Conservation (phyloP, 2,113 vertebrate species). For the Chlorodrepanis virens region DNA sequence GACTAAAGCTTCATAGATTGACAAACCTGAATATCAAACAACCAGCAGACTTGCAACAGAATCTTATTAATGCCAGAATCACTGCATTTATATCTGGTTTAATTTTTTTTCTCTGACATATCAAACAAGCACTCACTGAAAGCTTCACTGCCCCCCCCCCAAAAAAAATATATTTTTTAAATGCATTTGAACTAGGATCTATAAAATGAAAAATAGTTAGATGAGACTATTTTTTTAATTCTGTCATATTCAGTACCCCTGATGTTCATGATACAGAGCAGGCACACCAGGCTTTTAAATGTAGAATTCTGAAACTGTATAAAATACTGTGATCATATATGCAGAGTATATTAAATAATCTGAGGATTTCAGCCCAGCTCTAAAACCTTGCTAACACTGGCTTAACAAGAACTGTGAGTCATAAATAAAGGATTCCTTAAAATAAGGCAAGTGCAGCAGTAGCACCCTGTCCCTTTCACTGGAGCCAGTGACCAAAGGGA, state of each 20-base stretch:
- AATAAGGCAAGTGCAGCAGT: not conserved
- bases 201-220: not conserved
- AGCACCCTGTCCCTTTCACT: not conserved
- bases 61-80: not conserved
- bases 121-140: not conserved
- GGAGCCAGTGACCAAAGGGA: not conserved
- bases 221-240: not conserved
- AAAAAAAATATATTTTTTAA: not conserved
- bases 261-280: not conserved
- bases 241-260: not conserved
- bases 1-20: not conserved
- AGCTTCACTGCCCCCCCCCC: accelerated
- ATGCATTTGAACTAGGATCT: not conserved
- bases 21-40: not conserved
- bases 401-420: not conserved
- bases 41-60: not conserved
- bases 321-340: not conserved
- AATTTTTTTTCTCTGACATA: not conserved
- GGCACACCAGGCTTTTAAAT: not conserved
- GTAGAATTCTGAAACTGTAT: not conserved
- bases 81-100: not conserved
- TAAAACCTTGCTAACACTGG: accelerated
- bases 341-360: not conserved
- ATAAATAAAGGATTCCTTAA: not conserved
- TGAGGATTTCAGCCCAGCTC: not conserved